Base-by-base conservation (phyloP, 2,113 vertebrate species). In the Haplotaxodon microlepis region DNA sequence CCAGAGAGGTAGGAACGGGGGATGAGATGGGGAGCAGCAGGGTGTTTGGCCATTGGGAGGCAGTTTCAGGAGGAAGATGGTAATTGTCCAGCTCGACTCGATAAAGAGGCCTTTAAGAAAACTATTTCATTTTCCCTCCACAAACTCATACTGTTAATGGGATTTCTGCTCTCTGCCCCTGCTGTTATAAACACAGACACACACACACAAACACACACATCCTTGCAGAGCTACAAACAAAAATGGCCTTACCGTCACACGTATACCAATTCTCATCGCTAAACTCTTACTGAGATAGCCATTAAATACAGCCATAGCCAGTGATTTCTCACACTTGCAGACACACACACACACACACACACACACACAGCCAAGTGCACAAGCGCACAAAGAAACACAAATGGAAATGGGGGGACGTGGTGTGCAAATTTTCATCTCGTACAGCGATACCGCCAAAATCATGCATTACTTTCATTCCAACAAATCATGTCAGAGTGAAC, bases 121-220 rank as follows among this genome's bases (percentile, higher is more conserved):
- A 89, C 73, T 24, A 91, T 92, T 87, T 90, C 51, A 85, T 86
- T 90, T 90, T 87, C 76, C 54, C 8, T 83, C 85, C 61, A 82
- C 83, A 92, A 91, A 92, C 79, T 63, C 71, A 54, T 84, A 76
- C 81, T 90, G 88, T 91, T 90, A 92, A 91, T 92, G 91, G 88
- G 83, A 89, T 91, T 91, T 86, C 76, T 85, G 86, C 88, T 90
- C 89, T 81, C 82, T 90, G 89, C 63, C 78, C 85, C 56, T 17
- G 82, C 66, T 21, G 84, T 73, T 82, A 66, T 63, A 86, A 63
- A 86, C 56, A 87, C 85, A 81, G 12, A 76, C 45, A 76, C 47
- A 84, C 27, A 81, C 14, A 84, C 51, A 86, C 81, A 81, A 29
- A 73, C 45, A 78, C 34, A 84, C 27, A 84, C 73, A 47, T 17